phyloP scores from a whole-genome alignment of 2,113 vertebrate species.

The Tachycineta bicolor region DNA sequence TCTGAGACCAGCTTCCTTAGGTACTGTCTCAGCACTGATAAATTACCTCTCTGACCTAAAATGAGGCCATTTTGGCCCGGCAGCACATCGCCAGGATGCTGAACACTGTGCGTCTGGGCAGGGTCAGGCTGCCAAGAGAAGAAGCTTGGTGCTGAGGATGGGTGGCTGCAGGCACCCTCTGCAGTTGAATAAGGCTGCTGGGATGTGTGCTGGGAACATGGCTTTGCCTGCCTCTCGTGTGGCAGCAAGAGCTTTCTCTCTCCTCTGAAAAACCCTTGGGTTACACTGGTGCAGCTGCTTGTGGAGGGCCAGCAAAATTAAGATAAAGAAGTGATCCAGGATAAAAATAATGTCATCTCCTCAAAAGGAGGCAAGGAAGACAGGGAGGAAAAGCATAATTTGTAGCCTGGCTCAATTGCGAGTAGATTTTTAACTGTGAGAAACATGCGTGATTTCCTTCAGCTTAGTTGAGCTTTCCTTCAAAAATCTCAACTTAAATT shows the following conservation, averaged over 20 bases:
- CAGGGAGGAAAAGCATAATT: background rate
- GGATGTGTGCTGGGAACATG: rapidly evolving
- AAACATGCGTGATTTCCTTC: background rate
- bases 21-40: background rate
- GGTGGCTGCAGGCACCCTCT: background rate
- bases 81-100: background rate
- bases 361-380: background rate
- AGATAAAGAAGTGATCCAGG: background rate
- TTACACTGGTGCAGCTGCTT: background rate
- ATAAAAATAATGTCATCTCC: background rate
- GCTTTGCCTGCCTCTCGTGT: rapidly evolving
- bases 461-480: background rate
- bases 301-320: background rate
- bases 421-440: background rate
- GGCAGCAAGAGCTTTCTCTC: background rate
- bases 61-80: background rate
- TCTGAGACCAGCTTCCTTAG: background rate
- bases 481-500: background rate
- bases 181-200: background rate
- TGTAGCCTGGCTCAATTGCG: background rate
- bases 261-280: background rate
- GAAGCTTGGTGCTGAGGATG: background rate
- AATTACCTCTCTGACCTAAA: background rate
- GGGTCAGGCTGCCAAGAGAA: background rate
- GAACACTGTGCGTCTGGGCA: background rate